Evolutionary conservation across 2,113 vertebrate genomes (phyloP), one percentile per base, ranked within the genome.

Genomic region (Alethe castanea): DNA sequence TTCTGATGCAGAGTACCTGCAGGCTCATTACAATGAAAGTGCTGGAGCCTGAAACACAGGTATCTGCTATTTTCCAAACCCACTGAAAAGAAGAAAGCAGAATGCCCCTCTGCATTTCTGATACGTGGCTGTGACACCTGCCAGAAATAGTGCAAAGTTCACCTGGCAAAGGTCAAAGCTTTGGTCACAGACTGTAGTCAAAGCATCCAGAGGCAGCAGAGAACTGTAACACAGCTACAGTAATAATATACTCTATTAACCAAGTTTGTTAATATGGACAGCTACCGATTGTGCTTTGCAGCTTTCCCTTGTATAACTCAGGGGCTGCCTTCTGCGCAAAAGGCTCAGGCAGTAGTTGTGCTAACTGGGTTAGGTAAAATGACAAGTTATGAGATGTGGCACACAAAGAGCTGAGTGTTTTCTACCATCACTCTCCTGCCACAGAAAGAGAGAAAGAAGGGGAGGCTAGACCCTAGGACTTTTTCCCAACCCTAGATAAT

Each of bases 361-460:
- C 45, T 80, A 76, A 65, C 24, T 47, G 54, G 23, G 28, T 71
- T 52, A 74, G 33, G 40, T 25, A 60, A 54, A 60, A 65, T 26
- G 31, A 73, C 52, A 71, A 67, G 40, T 59, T 87, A 81, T 16
- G 29, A 74, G 35, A 50, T 5, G 25, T 35, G 44, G 35, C 44
- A 71, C 19, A 8, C 44, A 24, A 77, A 79, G 38, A 84, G 14
- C 28, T 29, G 15, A 4, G 18, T 26, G 16, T 52, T 66, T 71
- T 73, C 67, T 47, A 33, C 38, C 31, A 66, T 28, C 4, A 3
- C 14, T 71, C n/a, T 62, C 11, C 10, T 0, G 0, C 35, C 23
- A 66, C 4, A 72, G 35, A 59, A 18, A 40, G 17, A 45, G 31
- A 70, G 48, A 57, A 8, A 44, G 2, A 77, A 70, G 22, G 7